phyloP scores from a whole-genome alignment of 2,888 invertebrate genomes.

The Cetonia aurata region DNA sequence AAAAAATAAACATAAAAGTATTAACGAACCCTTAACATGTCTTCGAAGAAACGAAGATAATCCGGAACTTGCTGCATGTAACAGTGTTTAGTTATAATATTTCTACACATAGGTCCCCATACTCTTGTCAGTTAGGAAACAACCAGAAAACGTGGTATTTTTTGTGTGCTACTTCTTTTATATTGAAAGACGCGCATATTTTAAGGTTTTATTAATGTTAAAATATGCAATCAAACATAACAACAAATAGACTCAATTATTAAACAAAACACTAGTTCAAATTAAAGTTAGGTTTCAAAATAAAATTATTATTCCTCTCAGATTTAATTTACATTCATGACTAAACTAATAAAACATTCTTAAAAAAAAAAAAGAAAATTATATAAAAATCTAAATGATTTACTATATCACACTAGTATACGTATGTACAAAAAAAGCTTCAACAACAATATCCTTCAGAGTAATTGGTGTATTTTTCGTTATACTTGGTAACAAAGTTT shows the following conservation, averaged over 20 bases:
- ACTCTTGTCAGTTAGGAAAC: conserved; percentile 11
- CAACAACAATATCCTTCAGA: conserved; percentile 34
- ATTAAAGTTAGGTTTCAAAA: conserved; percentile 18
- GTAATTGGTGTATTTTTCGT: conserved; percentile 27
- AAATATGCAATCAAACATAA: conserved; percentile 46
- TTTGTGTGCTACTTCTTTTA: background rate
- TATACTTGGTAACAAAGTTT: conserved; percentile 23
- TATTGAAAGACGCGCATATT: conserved; percentile 30
- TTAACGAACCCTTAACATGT: conserved; percentile 65
- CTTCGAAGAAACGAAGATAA: conserved; percentile 64
- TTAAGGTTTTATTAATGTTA: conserved; percentile 43
- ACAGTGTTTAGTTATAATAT: conserved; percentile 53
- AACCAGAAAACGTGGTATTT: conserved; percentile 14
- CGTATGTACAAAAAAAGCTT: conserved; percentile 36
- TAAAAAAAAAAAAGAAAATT: conserved; percentile 23
- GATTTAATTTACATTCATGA: conserved; percentile 33
- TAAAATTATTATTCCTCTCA: conserved; percentile 8
- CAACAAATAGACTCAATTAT: conserved; percentile 46
- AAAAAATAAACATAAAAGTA: conserved; percentile 47
- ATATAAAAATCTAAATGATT: conserved; percentile 36
- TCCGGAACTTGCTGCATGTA: conserved; percentile 67
- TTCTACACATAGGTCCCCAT: conserved; percentile 45
- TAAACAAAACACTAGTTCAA: conserved; percentile 43
- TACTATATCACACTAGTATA: conserved; percentile 41
- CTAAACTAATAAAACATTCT: conserved; percentile 19